A percentile compares a stretch with the other conserved stretches of the same genome.
phyloP scores from a whole-genome alignment of 2,797 vertebrate genomes.

The Lacerta agilis region DNA sequence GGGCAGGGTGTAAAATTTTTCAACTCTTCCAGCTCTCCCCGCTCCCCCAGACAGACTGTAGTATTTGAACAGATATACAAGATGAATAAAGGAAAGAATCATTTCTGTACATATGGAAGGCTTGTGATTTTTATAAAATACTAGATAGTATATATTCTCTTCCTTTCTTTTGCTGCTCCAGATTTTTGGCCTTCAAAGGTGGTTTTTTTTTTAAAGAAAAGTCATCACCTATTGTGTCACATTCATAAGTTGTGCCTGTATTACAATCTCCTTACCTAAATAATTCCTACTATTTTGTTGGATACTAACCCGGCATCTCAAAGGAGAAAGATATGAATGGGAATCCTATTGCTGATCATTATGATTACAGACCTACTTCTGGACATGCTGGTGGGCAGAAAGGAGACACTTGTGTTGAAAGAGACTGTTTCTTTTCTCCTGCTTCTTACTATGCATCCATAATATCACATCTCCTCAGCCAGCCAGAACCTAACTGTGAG shows the following conservation, averaged over 20 bases:
- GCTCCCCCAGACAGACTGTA: background rate
- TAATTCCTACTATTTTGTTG: slow-evolving; percentile 30
- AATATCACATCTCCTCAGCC: slow-evolving; percentile 84
- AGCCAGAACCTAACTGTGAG: slow-evolving; percentile 75
- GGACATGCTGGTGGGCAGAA: slow-evolving; percentile 77
- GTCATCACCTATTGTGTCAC: background rate
- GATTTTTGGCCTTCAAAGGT: slow-evolving; percentile 8
- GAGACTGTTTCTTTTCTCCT: slow-evolving; percentile 73
- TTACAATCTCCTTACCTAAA: background rate
- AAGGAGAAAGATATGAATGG: slow-evolving; percentile 5
- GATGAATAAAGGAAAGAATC: background rate
- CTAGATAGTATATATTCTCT: slow-evolving; percentile 35
- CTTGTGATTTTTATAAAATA: background rate
- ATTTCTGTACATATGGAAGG: background rate
- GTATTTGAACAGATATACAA: background rate
- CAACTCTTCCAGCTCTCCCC: background rate
- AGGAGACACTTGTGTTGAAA: slow-evolving; percentile 78
- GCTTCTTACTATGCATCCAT: slow-evolving; percentile 75
- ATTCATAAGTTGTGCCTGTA: background rate
- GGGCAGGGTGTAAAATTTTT: background rate
- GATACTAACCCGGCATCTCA: background rate
- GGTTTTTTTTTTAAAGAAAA: background rate
- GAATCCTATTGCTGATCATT: slow-evolving; percentile 33
- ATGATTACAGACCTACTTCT: slow-evolving; percentile 71
- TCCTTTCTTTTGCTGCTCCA: slow-evolving; percentile 44